Evolutionary conservation across 2,797 vertebrate genomes (phyloP).

Genomic region (Morelia viridis): DNA sequence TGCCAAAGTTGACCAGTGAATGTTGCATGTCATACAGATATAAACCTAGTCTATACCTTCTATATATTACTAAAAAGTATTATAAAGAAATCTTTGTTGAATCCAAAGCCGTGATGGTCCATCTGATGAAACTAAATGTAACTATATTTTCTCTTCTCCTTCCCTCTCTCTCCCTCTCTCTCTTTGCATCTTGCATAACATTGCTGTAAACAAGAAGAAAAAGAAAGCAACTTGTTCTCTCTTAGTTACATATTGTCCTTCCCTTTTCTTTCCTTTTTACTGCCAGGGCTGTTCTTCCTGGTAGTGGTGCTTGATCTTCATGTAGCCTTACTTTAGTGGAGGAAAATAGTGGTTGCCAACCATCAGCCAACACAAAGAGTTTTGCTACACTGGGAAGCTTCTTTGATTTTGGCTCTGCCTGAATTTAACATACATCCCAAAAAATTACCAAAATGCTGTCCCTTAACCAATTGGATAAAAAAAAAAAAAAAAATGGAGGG

Average conservation of each 20-base stretch:
- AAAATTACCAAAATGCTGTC: neutral
- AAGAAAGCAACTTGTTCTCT: neutral
- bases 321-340: neutral
- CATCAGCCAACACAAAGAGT: neutral
- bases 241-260: neutral
- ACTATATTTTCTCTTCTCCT: neutral
- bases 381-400: neutral
- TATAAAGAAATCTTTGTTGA: neutral
- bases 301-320: neutral
- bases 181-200: neutral
- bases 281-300: neutral
- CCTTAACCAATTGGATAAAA: neutral
- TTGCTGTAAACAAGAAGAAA: neutral
- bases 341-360: neutral
- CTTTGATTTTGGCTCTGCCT: neutral
- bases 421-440: neutral
- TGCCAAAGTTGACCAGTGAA: neutral
- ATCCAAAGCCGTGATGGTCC: neutral
- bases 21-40: neutral
- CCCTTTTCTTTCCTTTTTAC: neutral
- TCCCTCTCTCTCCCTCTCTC: too few species aligned
- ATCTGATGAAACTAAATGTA: neutral
- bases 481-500: neutral
- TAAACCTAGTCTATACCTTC: neutral
- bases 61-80: neutral